Base-by-base conservation (phyloP, 2,113 vertebrate genomes). In the Andinoacara biseriatus region DNA sequence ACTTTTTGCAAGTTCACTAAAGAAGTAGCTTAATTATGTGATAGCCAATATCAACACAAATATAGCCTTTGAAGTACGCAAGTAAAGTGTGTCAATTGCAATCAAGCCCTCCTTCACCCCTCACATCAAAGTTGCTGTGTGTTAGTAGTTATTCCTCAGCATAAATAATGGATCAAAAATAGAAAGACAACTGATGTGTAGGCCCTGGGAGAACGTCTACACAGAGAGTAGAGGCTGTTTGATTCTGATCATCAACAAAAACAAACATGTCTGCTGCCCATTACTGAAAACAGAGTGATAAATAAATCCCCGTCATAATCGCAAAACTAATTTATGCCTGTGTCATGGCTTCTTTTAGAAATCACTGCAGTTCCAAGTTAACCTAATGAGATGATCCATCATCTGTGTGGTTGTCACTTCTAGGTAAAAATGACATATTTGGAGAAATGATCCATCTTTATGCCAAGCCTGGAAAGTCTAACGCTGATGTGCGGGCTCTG, bases 341-440 rank as follows among this genome's bases (percentile, higher is more conserved):
- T 5, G 10, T 52, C 69, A 72, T 20, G 26, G 60, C 7, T 76
- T 29, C 20, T 57, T 31, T 69, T 40, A 20, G 15, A 85, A 56
- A 74, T 56, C 38, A 74, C 2, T 56, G 33, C 18, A 85, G 18
- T 78, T 58, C 9, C 13, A 20, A 56, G 14, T 54, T 22, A 74
- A 74, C 24, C 56, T 49, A 38, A 2, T 3, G 7, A 61, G 15
- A 62, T 49, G 8, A 74, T 81, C 13, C 11, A 74, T 54, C 76
- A 5, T 60, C 15, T 65, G 62, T 83, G 33, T 81, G 22, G 74
- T 38, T 92, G 56, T 80, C 59, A 22, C 80, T 61, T 62, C 10
- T 83, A 99, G 98, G 98, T 33, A 99, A 98, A 95, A 99, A 99
- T 81, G 98, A 99, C 93, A 99, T 99, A 90, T 99, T 99, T 92